Evolutionary conservation across 2,797 vertebrate species (phyloP), one percentile per base, ranked within the genome.

Genomic region (Darevskia nairensis): DNA sequence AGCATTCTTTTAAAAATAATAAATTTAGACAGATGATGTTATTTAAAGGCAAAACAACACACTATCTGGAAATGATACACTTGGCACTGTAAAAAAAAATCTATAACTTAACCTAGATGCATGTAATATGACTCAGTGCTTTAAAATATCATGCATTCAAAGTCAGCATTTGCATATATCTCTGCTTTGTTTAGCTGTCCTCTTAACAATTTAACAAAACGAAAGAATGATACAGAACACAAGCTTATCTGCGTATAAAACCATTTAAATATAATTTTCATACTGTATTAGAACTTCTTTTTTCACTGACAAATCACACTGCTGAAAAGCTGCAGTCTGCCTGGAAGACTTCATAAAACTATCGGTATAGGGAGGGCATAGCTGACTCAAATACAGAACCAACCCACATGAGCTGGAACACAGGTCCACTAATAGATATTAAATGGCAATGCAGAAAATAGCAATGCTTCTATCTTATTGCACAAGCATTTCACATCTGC

Each of bases 181-280:
- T 95, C 94, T 93, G 91, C 87, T 94, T 95, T 93, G 90, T 94
- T 91, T 39, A 95, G 85, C 88, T 84, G 80, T 89, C 84, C 89
- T 90, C 91, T 91, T 93, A 94, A 94, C 89, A 91, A 93, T 93
- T 94, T 95, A 94, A 94, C 95, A 94, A 96, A 95, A 92, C 91
- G 93, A 86, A 95, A 93, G 90, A 88, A 91, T 88, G 91, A 92
- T 92, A 91, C 66, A 92, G 91, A 89, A 93, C 89, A 85, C 83
- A 91, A 90, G 6, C 80, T 95, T 92, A 50, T 69, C 44, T 76
- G 74, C n/a, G 32, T 11, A 41, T 35, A 85, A 46, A 85, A 21
- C 2, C 10, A 66, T 86, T 79, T 59, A 50, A 50, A n/a, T 19
- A 50, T 32, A 46, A 19, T 61, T 86, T 90, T 77, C 39, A 79